Base-by-base conservation (phyloP, 2,888 invertebrate species). In the Pogonocherus hispidulus region DNA sequence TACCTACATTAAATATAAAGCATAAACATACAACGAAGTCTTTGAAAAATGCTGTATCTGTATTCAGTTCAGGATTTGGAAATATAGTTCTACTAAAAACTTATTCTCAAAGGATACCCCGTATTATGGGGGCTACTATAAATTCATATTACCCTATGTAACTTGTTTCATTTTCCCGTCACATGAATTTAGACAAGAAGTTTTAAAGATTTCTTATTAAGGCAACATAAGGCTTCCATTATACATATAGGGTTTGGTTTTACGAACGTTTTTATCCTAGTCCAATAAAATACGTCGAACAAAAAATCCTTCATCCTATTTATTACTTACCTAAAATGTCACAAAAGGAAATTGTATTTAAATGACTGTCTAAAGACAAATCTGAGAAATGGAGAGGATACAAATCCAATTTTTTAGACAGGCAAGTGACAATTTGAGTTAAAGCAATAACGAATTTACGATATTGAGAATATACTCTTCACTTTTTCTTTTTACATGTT, bases 171-270 rank as follows among this genome's bases (percentile, higher is more conserved):
- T 11, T 16, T 52, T 52, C 14, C 51, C 27, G n/a, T 49, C 47
- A 49, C 47, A 20, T 19, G 47, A 49, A 22, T 20, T 49, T 27
- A 23, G 51, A 1, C 27, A 27, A 27, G 51, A 27, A 52, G 27
- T 52, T 52, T 49, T 52, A 52, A 52, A 52, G 27, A 52, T 14
- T 14, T 52, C 23, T 52, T 52, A 52, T 52, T 52, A 52, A 27
- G 11, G 51, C 5, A 14, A 4, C 16, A 52, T 27, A n/a, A 6
- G 27, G 23, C 14, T 14, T 27, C 16, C 14, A 23, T 51, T 51
- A 22, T 20, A n/a, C n/a, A n/a, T n/a, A 49, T 52, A 2, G 14
- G 51, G 22, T 22, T 49, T 20, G 23, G 16, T 52, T 52, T 27
- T 52, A 27, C n/a, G 49, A 46, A 16, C 23, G 51, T 0, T 52